Percentiles rank a stretch among this genome's conserved stretches.
These are phyloP conservation scores for Polydrusus cervinus DNA, from an alignment of 2,888 invertebrate genomes.

Conservation along the genomic window DNA sequence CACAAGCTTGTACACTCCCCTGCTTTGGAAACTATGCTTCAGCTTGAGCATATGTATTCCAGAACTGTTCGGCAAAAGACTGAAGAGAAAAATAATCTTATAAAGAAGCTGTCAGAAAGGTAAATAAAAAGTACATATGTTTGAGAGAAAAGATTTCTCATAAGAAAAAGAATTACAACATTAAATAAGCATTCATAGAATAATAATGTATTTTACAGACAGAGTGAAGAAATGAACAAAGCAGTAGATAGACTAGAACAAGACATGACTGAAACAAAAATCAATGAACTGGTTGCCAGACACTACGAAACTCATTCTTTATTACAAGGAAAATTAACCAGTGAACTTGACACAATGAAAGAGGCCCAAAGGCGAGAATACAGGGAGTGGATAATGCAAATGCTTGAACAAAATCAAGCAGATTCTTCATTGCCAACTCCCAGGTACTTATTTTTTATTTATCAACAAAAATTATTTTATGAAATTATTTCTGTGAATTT, in stretches of 20 bases:
- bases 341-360: conserved; percentile 87
- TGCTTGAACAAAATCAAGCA: conserved; percentile 82
- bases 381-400: conserved; percentile 90
- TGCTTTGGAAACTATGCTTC: conserved; percentile 89
- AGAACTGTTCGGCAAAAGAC: conserved; percentile 84
- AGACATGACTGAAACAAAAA: conserved; percentile 86
- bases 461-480: background rate
- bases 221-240: conserved; percentile 91
- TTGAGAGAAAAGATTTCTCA: background rate
- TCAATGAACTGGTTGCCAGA: conserved; percentile 86
- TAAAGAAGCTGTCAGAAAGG: conserved; percentile 80
- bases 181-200: background rate
- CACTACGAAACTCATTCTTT: conserved; percentile 90
- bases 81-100: conserved; percentile 82
- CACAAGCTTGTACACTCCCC: conserved; percentile 79
- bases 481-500: conserved; percentile 24
- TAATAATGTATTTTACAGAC: conserved; percentile 72
- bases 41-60: conserved; percentile 91
- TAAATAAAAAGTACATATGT: conserved; percentile 57
- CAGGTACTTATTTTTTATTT: conserved; percentile 65
- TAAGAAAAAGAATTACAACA: too few species aligned
- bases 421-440: conserved; percentile 74
- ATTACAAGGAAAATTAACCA: conserved; percentile 89
- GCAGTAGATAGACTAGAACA: conserved; percentile 86
- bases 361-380: conserved; percentile 91